These are phyloP conservation scores for Trachelipus rathkii DNA, from an alignment of 1,140 invertebrate genomes.

Conservation along the genomic window DNA sequence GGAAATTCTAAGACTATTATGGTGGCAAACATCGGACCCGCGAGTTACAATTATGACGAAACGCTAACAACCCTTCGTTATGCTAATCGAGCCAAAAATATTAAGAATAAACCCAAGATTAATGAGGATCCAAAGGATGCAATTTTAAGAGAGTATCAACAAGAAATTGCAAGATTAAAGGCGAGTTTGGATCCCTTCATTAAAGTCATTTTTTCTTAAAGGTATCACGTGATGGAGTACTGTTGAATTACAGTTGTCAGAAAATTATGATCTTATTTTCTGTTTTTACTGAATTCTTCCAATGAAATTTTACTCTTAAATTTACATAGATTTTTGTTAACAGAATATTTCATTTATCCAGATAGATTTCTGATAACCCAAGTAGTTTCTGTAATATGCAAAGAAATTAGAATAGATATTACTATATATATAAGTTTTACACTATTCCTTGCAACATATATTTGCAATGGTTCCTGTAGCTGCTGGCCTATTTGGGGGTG, in stretches of 20 bases:
- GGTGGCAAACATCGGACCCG: constrained; percentile 95
- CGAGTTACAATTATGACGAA: constrained; percentile 92
- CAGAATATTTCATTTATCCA: too few relatives aligned
- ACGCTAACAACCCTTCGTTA: constrained; percentile 87
- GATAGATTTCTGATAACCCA: too few relatives aligned
- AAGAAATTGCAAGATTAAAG: constrained; percentile 69
- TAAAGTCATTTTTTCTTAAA: too few relatives aligned
- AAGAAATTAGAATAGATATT: too few relatives aligned
- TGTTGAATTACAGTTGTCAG: too few relatives aligned
- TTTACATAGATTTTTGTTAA: neutral
- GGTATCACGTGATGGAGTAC: too few relatives aligned
- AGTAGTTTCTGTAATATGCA: too few relatives aligned
- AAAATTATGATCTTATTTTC: neutral
- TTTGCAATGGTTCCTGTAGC: too few relatives aligned
- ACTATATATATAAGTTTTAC: too few relatives aligned
- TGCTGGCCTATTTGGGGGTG: too few relatives aligned
- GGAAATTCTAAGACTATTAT: constrained; percentile 95
- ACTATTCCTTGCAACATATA: too few relatives aligned
- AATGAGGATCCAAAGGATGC: constrained; percentile 95
- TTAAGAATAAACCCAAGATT: constrained; percentile 91
- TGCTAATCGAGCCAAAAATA: constrained; percentile 88
- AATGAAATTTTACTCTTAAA: neutral
- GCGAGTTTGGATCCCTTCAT: constrained; percentile 17
- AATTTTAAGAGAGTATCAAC: constrained; percentile 78
- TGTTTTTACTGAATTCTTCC: neutral